Evolutionary conservation across 2,797 vertebrate genomes (phyloP), one percentile per base, ranked within the genome.

Genomic region (Salmo trutta): DNA sequence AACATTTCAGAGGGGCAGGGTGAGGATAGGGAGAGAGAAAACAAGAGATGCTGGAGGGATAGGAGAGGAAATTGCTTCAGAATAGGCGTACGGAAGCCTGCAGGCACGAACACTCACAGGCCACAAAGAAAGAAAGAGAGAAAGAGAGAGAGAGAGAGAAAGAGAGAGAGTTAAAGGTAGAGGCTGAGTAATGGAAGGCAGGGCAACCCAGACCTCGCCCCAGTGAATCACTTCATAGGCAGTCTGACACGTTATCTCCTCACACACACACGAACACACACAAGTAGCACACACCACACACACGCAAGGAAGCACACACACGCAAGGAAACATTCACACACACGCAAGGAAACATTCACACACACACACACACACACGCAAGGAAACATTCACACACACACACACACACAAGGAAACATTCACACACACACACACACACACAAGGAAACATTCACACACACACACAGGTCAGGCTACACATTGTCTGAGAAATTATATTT

Each of bases 161-260:
- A 12, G 65, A 21, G 51, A 29, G n/a, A 24, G 16, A 56, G 71
- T 77, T 72, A 78, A 81, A 75, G 74, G 77, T 81, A 84, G 85
- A 84, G 74, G 76, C 33, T 89, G 88, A 91, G 88, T 91, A 90
- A 90, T 77, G 56, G 75, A 80, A 91, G 83, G 84, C 88, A 84
- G 73, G 74, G 81, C 24, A 56, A 88, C 84, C 85, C 82, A 88
- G 86, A 89, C 92, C 91, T 91, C 86, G 82, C 88, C 90, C 84
- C 77, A 77, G 88, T 94, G 93, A 94, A 90, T 93, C 92, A 93
- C 88, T 83, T 74, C 83, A 86, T 84, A 80, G 84, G 77, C 79
- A 56, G 85, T 85, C 87, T 91, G 85, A 92, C 85, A 90, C 80
- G 47, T 84, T 86, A 85, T 36, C 81, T 36, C 31, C 47, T 66